These are phyloP conservation scores for Andrena marginata DNA, from an alignment of 2,888 invertebrate species.

Conservation along the genomic window DNA sequence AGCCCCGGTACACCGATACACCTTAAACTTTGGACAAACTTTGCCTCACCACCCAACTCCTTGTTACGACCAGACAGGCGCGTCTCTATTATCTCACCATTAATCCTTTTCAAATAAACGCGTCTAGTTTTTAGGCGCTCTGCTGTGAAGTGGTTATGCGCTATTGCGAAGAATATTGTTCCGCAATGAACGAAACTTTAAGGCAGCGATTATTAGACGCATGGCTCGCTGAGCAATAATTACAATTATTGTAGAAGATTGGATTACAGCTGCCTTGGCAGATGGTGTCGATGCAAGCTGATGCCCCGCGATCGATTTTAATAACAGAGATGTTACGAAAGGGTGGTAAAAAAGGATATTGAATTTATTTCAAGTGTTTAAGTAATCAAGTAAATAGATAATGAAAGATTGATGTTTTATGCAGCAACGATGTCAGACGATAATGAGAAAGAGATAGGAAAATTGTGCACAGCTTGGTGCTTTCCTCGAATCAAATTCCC, in stretches of 20 bases:
- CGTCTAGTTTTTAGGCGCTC: background rate
- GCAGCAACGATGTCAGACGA: no score
- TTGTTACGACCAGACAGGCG: conserved; percentile 31
- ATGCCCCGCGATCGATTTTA: no score
- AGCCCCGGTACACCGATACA: conserved; percentile 58
- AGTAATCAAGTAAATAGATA: background rate
- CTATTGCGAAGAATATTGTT: background rate
- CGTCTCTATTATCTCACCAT: conserved; percentile 20
- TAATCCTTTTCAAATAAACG: conserved; percentile 29
- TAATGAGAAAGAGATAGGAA: background rate
- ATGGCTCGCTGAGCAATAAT: no score
- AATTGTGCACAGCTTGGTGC: background rate
- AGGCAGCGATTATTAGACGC: no score
- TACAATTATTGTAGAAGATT: no score
- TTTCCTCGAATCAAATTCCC: conserved; percentile 16
- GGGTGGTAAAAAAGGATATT: background rate
- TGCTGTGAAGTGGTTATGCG: background rate
- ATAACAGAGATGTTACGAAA: no score
- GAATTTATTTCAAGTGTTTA: background rate
- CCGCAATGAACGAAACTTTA: no score
- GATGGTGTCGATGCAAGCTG: no score
- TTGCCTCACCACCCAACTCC: conserved; percentile 55
- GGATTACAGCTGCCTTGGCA: no score
- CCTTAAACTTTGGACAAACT: conserved; percentile 68
- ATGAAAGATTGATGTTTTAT: background rate